Base-by-base conservation (phyloP, 2,888 invertebrate species). In the Tipula unca region DNA sequence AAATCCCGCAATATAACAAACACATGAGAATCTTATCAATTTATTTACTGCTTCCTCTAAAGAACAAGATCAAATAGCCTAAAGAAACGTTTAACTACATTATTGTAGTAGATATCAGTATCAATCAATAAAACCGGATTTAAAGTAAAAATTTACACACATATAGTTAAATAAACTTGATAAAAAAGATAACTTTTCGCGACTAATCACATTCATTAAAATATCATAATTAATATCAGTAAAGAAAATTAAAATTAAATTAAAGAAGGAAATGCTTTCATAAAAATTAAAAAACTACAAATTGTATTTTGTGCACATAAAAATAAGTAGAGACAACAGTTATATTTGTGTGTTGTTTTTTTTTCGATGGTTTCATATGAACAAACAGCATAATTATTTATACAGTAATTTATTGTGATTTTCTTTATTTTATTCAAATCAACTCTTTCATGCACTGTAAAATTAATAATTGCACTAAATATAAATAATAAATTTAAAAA, bases 301-400 rank as follows among this genome's bases (percentile, higher is more conserved):
- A 25, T 69, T 69, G 3, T 13, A 69, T 69, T 39, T 25, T 69
- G 10, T 69, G 20, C 8, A 25, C 13, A 69, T 25, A 4, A 25
- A 69, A 8, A 20, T 69, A 25, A 25, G 25, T 25, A 13, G 10
- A 25, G 20, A 25, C 25, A 69, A 69, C 69, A 20, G 69, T 69
- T 69, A 69, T 69, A 48, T 8, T 36, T 5, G 10, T 36, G 36
- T 10, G 39, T 13, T 10, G 39, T 3, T 69, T 5, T 20, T 0
- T 69, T 69, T 69, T 25, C 8, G 20, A 69, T 69, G 69, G 69
- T 69, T 69, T 69, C 69, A 69, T 20, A 25, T 69, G 69, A 69
- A 69, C 69, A 69, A 25, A 69, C 69, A 69, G 69, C 69, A 69
- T 69, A 69, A 69, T 69, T 69, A 69, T 69, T 69, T 69, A 69